phyloP scores from a whole-genome alignment of 2,797 vertebrate genomes.

The Chaenodraco wilsoni region DNA sequence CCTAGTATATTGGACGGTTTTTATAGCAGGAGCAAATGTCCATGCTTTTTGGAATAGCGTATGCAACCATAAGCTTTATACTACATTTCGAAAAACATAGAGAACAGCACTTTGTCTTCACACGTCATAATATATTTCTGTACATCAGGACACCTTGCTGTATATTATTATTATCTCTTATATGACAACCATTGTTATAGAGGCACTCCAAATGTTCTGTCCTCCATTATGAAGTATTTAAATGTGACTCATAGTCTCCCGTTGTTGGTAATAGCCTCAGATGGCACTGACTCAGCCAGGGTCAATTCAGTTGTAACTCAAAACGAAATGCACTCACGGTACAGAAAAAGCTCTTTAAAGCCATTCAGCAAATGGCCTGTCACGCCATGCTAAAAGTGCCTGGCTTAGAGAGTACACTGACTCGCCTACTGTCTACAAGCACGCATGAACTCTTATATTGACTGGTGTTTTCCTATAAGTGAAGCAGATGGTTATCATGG shows the following conservation, averaged over 20 bases:
- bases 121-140: not conserved
- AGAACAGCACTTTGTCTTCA: not conserved
- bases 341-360: not conserved
- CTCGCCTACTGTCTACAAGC: conserved; percentile 1
- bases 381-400: conserved; percentile 8
- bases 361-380: not conserved
- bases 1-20: too few species aligned
- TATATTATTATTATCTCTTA: conserved; percentile 5
- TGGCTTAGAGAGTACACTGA: too few species aligned
- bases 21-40: not conserved
- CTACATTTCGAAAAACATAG: too few species aligned
- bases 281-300: conserved; percentile 9
- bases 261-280: conserved; percentile 14
- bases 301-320: conserved; percentile 4
- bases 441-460: not conserved
- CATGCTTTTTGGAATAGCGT: not conserved
- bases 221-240: not conserved
- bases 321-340: not conserved
- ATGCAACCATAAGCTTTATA: not conserved
- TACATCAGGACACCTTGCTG: not conserved
- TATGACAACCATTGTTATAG: not conserved
- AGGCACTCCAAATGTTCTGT: not conserved
- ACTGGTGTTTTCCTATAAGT: not conserved
- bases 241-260: conserved; percentile 11
- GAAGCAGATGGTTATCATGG: conserved; percentile 24